These are phyloP conservation scores for Tetragnatha montana DNA, from an alignment of 2,888 invertebrate genomes.

Conservation along the genomic window DNA sequence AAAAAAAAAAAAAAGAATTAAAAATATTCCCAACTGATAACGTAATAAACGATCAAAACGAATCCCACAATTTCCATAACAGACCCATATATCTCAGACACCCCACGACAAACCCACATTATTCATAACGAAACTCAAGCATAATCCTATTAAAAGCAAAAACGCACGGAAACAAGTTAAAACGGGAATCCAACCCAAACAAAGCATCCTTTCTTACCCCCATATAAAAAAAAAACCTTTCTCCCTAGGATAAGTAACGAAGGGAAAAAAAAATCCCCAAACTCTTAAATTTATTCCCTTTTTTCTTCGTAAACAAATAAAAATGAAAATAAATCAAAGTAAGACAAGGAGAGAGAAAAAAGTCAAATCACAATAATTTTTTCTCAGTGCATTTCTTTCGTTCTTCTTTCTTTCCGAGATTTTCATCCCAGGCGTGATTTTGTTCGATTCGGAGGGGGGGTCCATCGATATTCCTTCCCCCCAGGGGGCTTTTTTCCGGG, in stretches of 20 bases:
- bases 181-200: background rate
- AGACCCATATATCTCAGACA: background rate
- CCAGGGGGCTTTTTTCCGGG: slow-evolving; percentile 36
- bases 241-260: background rate
- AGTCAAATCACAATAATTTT: slow-evolving; percentile 47
- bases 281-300: slow-evolving; percentile 38
- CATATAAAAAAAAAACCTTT: background rate
- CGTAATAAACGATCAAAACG: background rate
- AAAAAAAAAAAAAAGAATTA: background rate
- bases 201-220: slow-evolving; percentile 1
- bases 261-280: slow-evolving; percentile 40
- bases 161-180: background rate
- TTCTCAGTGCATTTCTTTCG: slow-evolving; percentile 10
- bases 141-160: background rate
- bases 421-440: slow-evolving; percentile 43
- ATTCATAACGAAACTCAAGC: background rate
- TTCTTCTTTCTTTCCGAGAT: background rate
- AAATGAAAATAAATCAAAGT: slow-evolving; percentile 53
- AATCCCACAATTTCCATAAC: background rate
- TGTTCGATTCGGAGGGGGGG: slow-evolving; percentile 29
- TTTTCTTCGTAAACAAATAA: slow-evolving; percentile 42
- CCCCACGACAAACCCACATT: background rate
- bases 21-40: background rate
- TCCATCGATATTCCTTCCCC: slow-evolving; percentile 48
- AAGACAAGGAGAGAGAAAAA: slow-evolving; percentile 46